Conservation (phyloP, 2,888 invertebrate species). For the Athetis lepigone region DNA sequence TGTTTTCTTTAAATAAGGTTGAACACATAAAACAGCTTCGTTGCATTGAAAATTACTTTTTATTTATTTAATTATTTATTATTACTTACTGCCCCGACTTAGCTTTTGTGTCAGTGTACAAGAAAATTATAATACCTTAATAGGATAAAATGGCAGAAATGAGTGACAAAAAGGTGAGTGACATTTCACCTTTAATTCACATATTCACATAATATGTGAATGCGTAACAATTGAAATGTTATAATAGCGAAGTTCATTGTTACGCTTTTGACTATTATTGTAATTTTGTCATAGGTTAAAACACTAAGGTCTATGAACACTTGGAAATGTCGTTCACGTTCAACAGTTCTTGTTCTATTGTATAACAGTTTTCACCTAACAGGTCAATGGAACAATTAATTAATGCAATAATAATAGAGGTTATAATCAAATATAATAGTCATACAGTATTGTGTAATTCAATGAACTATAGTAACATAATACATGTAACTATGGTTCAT, state of each 20-base stretch:
- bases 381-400: slow-evolving; percentile 36
- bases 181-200: slow-evolving; percentile 40
- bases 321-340: slow-evolving; percentile 40
- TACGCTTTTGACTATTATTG: slow-evolving; percentile 32
- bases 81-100: slow-evolving; percentile 12
- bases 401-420: slow-evolving; percentile 34
- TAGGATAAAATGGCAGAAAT: slow-evolving; percentile 29
- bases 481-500: slow-evolving; percentile 1
- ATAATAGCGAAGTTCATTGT: slow-evolving; percentile 45
- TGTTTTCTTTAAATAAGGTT: not conserved
- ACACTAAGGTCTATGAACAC: slow-evolving; percentile 30
- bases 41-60: too few relatives aligned
- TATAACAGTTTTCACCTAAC: slow-evolving; percentile 24
- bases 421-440: slow-evolving; percentile 16
- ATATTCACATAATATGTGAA: slow-evolving; percentile 52
- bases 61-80: too few relatives aligned
- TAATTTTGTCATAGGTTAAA: slow-evolving; percentile 42
- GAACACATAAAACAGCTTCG: not conserved
- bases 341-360: slow-evolving; percentile 18
- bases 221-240: slow-evolving; percentile 51
- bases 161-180: slow-evolving; percentile 41
- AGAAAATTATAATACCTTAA: slow-evolving; percentile 25
- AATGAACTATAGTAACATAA: slow-evolving; percentile 32
- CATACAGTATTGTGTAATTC: slow-evolving; percentile 35
- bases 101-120: slow-evolving; percentile 16